These are phyloP conservation scores for Apis cerana DNA, from an alignment of 1,140 invertebrate genomes.

Conservation along the genomic window DNA sequence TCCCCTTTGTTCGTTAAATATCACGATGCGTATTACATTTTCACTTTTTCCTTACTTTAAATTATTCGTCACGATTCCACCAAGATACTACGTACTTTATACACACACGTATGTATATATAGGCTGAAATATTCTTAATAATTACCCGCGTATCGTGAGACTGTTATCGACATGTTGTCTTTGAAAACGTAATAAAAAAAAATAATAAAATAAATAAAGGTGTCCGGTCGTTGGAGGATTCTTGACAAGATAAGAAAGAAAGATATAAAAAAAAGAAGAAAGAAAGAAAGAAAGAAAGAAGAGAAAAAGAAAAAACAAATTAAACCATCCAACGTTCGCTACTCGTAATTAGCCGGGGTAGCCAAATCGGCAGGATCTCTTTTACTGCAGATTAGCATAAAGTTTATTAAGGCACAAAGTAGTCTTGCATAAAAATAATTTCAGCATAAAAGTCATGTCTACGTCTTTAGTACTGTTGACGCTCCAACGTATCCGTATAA, in stretches of 20 bases:
- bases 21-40: too few species aligned
- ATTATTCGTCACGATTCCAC: too few species aligned
- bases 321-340: conserved; percentile 4
- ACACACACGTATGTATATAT: too few species aligned
- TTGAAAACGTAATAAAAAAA: too few species aligned
- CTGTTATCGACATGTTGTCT: background rate
- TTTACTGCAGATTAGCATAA: conserved; percentile 21
- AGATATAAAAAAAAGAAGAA: background rate
- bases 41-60: too few species aligned
- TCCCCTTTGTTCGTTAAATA: too few species aligned
- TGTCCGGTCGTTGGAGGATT: too few species aligned
- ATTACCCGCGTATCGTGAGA: background rate
- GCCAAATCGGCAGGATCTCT: background rate
- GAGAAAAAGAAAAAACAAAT: background rate
- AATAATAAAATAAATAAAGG: background rate
- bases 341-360: conserved; percentile 21
- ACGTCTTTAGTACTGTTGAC: background rate
- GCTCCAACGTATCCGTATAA: background rate
- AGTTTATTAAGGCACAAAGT: conserved; percentile 15
- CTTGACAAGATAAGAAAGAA: background rate
- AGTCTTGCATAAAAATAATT: conserved; percentile 15
- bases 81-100: too few species aligned
- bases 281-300: too few species aligned
- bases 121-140: too few species aligned
- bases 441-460: background rate